Evolutionary conservation across 2,888 invertebrate genomes (phyloP), one percentile per base, ranked within the genome.

Genomic region (Dusona sp.): DNA sequence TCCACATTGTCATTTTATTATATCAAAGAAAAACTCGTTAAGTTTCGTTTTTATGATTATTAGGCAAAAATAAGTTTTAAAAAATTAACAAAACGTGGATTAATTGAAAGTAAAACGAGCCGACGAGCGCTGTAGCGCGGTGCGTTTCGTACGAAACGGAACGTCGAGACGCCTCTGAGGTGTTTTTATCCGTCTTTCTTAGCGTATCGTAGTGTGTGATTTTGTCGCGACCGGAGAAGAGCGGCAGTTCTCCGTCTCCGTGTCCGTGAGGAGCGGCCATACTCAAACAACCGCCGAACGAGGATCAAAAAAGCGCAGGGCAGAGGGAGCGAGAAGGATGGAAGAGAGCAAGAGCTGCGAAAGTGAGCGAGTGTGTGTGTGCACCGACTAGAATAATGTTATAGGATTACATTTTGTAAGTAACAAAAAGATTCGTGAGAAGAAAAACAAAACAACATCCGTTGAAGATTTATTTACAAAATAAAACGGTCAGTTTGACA

Each of bases 211-310:
- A 68, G 42, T 75, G 68, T 68, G 51, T n/a, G 68, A 42, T 72
- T 42, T 42, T 61, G 78, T 67, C 33, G 70, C 42, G 54, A 42
- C 16, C 38, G 48, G 29, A 64, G 9, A 74, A 64, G 29, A 70
- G 73, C 65, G 48, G 79, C 65, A 45, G 65, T 72, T 74, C 42
- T 57, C 72, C 64, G 54, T 64, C 68, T 45, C 74, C 13, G 57
- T 61, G 57, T 61, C 57, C 16, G 29, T 61, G 57, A 48, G 82
- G 72, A 87, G 86, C 91, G 88, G 93, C 93, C 93, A 93, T 93
- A 93, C 92, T 93, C 93, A 92, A 93, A 93, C 93, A 93, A 93
- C 89, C 88, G 93, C 90, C 91, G 91, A 90, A 83, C 91, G 90
- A 87, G 87, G 87, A 89, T 88, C 88, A 51, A 54, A 64, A 36